Conservation (phyloP, 2,797 vertebrate genomes). For the Heteromormyrus szaboi region DNA sequence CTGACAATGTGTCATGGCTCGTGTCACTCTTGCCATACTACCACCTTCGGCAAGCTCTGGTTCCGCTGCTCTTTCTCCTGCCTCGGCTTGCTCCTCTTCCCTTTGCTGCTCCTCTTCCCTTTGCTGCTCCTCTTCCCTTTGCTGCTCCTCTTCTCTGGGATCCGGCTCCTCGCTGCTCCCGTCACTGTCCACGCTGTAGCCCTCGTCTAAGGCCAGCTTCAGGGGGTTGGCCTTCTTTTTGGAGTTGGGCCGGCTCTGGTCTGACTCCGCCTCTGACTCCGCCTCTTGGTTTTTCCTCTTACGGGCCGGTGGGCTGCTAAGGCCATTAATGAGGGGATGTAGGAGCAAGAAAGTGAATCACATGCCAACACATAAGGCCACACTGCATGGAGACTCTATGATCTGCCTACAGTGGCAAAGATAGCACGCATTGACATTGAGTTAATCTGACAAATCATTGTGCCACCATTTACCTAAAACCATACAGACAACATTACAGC, state of each 20-base stretch:
- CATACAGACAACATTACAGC: background rate
- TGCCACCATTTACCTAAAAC: background rate
- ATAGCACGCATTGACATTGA: background rate
- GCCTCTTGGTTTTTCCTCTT: slow-evolving; percentile 87
- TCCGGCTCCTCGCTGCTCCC: slow-evolving; percentile 70
- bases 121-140: slow-evolving; percentile 64
- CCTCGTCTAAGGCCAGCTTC: slow-evolving; percentile 73
- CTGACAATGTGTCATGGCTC: background rate
- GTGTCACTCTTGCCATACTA: background rate
- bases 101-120: slow-evolving; percentile 62
- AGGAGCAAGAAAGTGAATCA: background rate
- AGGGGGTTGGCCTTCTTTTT: slow-evolving; percentile 77
- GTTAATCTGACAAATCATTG: background rate
- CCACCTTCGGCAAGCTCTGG: background rate
- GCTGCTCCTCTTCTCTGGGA: slow-evolving; percentile 62
- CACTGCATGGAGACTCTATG: background rate
- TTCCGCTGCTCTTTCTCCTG: background rate
- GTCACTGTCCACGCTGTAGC: slow-evolving; percentile 74
- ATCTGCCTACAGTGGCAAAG: background rate
- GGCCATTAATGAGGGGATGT: slow-evolving; percentile 56
- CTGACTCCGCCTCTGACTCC: slow-evolving; percentile 61
- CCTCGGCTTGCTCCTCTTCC: slow-evolving; percentile 42
- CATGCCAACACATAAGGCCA: background rate
- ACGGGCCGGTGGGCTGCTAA: slow-evolving; percentile 89
- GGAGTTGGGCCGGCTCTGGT: slow-evolving; percentile 68